These are phyloP conservation scores for Apocrypta bakeri DNA, from an alignment of 1,140 invertebrate species.

Conservation along the genomic window DNA sequence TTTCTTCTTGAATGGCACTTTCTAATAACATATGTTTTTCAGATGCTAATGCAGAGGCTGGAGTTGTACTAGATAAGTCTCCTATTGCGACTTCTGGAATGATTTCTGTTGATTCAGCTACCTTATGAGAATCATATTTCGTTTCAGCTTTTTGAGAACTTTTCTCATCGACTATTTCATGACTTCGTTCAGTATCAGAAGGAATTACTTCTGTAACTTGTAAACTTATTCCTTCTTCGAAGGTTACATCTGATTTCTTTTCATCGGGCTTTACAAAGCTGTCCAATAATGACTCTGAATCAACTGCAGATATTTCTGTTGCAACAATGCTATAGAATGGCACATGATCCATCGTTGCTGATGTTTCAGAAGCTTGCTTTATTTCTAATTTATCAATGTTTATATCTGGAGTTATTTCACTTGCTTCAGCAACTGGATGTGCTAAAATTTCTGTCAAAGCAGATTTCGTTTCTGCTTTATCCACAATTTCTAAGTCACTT, in stretches of 20 bases:
- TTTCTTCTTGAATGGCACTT: slow-evolving; percentile 73
- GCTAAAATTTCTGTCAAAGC: slow-evolving; percentile 69
- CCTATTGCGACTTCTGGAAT: slow-evolving; percentile 63
- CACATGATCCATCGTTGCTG: slow-evolving; percentile 69
- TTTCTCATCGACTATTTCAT: slow-evolving; percentile 58
- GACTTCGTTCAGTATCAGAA: slow-evolving; percentile 73
- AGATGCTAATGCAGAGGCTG: slow-evolving; percentile 64
- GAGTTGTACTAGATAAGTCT: slow-evolving; percentile 60
- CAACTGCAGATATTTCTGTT: slow-evolving; percentile 65
- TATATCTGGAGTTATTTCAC: slow-evolving; percentile 68
- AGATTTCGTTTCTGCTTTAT: slow-evolving; percentile 65
- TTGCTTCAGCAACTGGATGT: slow-evolving; percentile 68
- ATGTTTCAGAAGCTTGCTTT: slow-evolving; percentile 58
- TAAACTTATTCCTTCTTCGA: slow-evolving; percentile 69
- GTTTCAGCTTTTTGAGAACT: slow-evolving; percentile 64
- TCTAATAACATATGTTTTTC: slow-evolving; percentile 72
- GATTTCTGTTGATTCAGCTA: slow-evolving; percentile 71
- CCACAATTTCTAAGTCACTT: slow-evolving; percentile 60
- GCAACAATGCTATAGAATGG: slow-evolving; percentile 71
- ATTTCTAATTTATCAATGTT: slow-evolving; percentile 64
- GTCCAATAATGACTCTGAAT: slow-evolving; percentile 66
- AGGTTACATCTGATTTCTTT: slow-evolving; percentile 70
- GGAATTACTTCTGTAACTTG: slow-evolving; percentile 68
- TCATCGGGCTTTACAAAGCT: slow-evolving; percentile 68
- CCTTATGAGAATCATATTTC: slow-evolving; percentile 70